A percentile compares a stretch with the other conserved stretches of the same genome.
Conservation (phyloP, 2,888 invertebrate genomes). For the Lamellibrachia columna region DNA sequence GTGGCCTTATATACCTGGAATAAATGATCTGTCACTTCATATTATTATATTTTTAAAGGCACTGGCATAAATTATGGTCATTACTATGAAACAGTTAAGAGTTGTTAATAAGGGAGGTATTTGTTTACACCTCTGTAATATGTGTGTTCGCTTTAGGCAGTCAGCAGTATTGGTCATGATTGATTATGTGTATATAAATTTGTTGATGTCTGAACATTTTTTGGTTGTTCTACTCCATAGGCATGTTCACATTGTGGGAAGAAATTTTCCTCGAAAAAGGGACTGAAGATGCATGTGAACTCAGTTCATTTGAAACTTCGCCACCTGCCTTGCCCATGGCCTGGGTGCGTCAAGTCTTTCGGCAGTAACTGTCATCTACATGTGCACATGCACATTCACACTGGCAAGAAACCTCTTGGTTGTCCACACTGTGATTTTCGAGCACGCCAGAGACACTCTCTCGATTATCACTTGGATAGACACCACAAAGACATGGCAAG, state of each 20-base stretch:
- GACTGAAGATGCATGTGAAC: not conserved
- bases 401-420: not conserved
- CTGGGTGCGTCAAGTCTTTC: not conserved
- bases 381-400: not conserved
- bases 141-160: not conserved
- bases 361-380: not conserved
- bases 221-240: not conserved
- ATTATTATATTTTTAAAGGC: too few species aligned
- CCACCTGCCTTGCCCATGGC: not conserved
- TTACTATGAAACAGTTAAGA: too few species aligned
- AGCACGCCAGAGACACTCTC: not conserved
- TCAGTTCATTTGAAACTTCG: not conserved
- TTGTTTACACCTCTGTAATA: not conserved
- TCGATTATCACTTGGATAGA: not conserved
- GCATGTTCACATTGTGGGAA: not conserved
- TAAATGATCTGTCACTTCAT: too few species aligned
- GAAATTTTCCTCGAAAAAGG: not conserved
- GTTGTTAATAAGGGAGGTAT: too few species aligned
- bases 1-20: too few species aligned
- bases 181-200: too few species aligned
- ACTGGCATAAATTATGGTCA: too few species aligned
- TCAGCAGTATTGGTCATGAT: too few species aligned
- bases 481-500: not conserved
- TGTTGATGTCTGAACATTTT: not conserved
- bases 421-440: constrained; percentile 1